Conservation (phyloP, 2,888 invertebrate species). For the Druceiella hillmani region DNA sequence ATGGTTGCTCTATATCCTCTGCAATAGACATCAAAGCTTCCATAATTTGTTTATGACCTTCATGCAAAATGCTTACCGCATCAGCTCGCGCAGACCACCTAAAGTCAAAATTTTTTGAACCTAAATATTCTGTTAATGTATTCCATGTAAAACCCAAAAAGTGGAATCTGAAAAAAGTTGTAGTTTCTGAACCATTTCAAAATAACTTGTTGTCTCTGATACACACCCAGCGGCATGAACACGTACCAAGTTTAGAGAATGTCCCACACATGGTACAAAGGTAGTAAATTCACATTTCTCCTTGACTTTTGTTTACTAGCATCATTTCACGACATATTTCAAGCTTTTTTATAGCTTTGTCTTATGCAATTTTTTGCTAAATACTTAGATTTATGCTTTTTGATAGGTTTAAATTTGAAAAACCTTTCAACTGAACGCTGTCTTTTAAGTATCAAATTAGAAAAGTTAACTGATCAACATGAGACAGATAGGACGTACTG, state of each 20-base stretch:
- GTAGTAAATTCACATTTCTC: conserved; percentile 23
- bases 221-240: conserved; percentile 12
- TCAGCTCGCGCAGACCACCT: conserved; percentile 27
- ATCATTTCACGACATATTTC: conserved; percentile 28
- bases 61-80: conserved; percentile 23
- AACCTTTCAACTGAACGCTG: conserved; percentile 27
- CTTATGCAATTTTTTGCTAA: conserved; percentile 24
- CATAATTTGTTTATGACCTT: conserved; percentile 23
- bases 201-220: conserved; percentile 23
- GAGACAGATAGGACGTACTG: too few species aligned
- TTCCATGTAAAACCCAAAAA: conserved; percentile 17
- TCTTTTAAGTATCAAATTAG: conserved; percentile 28
- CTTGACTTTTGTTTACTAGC: conserved; percentile 26
- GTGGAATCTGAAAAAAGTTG: conserved; percentile 25
- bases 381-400: conserved; percentile 28
- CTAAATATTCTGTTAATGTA: conserved; percentile 22
- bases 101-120: conserved; percentile 25
- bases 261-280: conserved; percentile 26
- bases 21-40: too few species aligned
- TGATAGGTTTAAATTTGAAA: conserved; percentile 27
- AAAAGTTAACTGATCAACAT: conserved; percentile 28
- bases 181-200: conserved; percentile 24
- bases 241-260: conserved; percentile 27
- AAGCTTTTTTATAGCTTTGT: conserved; percentile 28
- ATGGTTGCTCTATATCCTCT: too few species aligned